Percentiles rank a stretch among this genome's conserved stretches.
phyloP scores from a whole-genome alignment of 1,140 invertebrate species.

The Euglossa dilemma region DNA sequence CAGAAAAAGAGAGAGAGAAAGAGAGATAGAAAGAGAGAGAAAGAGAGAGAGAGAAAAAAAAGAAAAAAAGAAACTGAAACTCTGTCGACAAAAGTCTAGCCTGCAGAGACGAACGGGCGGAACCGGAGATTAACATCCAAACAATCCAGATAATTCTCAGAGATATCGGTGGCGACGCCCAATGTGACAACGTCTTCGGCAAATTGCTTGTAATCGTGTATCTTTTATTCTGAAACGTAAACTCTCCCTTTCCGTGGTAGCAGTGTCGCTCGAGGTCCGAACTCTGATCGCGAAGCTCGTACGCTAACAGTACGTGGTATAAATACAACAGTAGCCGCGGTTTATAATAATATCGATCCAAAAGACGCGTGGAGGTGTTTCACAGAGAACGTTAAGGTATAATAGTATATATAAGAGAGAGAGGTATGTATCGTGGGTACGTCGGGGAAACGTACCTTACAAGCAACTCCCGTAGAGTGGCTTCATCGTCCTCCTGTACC shows the following conservation, averaged over 20 bases:
- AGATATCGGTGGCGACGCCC: constrained; percentile 66
- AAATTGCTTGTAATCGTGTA: constrained; percentile 7
- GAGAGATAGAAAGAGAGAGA: not conserved
- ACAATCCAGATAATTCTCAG: constrained; percentile 69
- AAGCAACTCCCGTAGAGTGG: constrained; percentile 92
- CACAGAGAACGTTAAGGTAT: constrained; percentile 31
- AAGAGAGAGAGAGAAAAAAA: not conserved
- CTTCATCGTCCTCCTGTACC: constrained; percentile 90
- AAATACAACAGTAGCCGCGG: not conserved
- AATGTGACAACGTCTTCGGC: constrained; percentile 15
- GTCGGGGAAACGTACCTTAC: constrained; percentile 86
- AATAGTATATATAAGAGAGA: constrained; percentile 19
- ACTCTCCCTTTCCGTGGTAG: constrained; percentile 15
- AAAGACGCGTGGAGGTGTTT: constrained; percentile 43
- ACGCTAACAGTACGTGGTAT: not conserved
- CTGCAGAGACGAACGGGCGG: not conserved
- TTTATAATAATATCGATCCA: not conserved
- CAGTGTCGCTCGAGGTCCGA: constrained; percentile 28
- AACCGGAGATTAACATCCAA: constrained; percentile 19
- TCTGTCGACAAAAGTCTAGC: not conserved
- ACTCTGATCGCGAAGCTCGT: constrained; percentile 1
- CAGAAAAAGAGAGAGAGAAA: not conserved
- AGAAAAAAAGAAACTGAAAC: not conserved
- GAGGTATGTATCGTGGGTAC: constrained; percentile 56
- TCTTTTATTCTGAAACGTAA: constrained; percentile 1